phyloP scores from a whole-genome alignment of 2,113 vertebrate species.

The Nothobranchius kuhntae region DNA sequence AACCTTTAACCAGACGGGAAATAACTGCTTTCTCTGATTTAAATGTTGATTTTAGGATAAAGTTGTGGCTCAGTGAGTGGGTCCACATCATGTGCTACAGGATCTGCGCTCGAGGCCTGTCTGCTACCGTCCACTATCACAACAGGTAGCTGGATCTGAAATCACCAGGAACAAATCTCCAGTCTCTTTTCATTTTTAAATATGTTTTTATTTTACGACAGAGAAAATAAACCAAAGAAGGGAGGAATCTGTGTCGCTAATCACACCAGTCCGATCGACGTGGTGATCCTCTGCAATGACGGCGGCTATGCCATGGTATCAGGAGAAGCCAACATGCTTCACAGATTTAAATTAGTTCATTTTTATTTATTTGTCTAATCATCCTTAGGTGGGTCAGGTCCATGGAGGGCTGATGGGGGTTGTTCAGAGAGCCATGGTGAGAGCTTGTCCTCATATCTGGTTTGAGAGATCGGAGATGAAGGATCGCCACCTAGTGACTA shows the following conservation, averaged over 20 bases:
- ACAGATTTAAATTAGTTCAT: too few species aligned
- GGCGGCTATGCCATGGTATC: conserved; percentile 95
- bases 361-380: background rate
- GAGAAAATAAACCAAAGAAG: conserved; percentile 91
- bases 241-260: conserved; percentile 98
- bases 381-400: conserved; percentile 90
- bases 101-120: conserved; percentile 92
- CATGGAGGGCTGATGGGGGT: conserved; percentile 94
- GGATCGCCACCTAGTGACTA: conserved; percentile 95
- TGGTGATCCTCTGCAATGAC: conserved; percentile 93
- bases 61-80: conserved; percentile 89
- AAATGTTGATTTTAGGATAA: conserved; percentile 77
- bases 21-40: too few species aligned
- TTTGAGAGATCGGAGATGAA: conserved; percentile 96
- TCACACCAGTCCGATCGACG: conserved; percentile 94
- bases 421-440: conserved; percentile 92
- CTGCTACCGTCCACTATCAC: conserved; percentile 91
- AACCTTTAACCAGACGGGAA: too few species aligned
- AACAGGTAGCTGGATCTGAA: conserved; percentile 81
- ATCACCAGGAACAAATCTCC: background rate
- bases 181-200: background rate
- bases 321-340: background rate
- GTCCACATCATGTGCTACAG: conserved; percentile 96
- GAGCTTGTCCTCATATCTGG: conserved; percentile 96
- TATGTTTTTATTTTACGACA: conserved; percentile 51